Percentiles rank a stretch among this genome's conserved stretches.
Evolutionary conservation across 2,797 vertebrate genomes (phyloP).

Genomic region (Champsocephalus gunnari): DNA sequence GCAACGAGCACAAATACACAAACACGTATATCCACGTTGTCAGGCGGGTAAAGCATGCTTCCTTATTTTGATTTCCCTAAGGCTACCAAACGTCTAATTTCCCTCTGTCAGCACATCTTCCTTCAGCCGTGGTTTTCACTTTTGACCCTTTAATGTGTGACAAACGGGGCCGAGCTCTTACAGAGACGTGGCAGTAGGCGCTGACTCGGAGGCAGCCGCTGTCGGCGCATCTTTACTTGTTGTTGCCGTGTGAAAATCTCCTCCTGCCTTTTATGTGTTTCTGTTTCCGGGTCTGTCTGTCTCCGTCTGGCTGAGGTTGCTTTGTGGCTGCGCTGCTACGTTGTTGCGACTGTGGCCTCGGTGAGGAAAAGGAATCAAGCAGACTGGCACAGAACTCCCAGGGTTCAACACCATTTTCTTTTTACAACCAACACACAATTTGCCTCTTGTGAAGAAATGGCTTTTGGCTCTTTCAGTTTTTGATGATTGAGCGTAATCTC

Average conservation of each 20-base stretch:
- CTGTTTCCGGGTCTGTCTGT: constrained; percentile 11
- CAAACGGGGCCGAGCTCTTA: constrained; percentile 47
- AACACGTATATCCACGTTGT: constrained; percentile 9
- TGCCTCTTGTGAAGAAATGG: constrained; percentile 37
- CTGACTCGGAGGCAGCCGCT: constrained; percentile 40
- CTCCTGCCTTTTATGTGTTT: constrained; percentile 36
- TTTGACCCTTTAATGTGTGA: constrained; percentile 58
- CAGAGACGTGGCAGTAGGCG: constrained; percentile 56
- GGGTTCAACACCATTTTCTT: constrained; percentile 16
- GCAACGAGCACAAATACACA: constrained; percentile 15
- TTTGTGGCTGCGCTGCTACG: constrained; percentile 50
- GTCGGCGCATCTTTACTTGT: constrained; percentile 26
- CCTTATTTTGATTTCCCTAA: constrained; percentile 33
- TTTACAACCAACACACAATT: constrained; percentile 31
- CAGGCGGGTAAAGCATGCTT: constrained; percentile 24
- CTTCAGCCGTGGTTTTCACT: constrained; percentile 49
- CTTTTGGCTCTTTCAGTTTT: constrained; percentile 18
- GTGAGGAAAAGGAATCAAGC: constrained; percentile 44
- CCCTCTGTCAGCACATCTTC: constrained; percentile 63
- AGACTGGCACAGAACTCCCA: constrained; percentile 45
- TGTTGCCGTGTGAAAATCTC: constrained; percentile 27
- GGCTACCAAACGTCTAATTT: constrained; percentile 45
- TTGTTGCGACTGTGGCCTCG: constrained; percentile 55
- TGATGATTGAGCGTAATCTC: constrained; percentile 32
- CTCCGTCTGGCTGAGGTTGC: constrained; percentile 58